Percentiles rank a stretch among this genome's conserved stretches.
Conservation (phyloP, 2,797 vertebrate species). For the Urophycis tenuis region DNA sequence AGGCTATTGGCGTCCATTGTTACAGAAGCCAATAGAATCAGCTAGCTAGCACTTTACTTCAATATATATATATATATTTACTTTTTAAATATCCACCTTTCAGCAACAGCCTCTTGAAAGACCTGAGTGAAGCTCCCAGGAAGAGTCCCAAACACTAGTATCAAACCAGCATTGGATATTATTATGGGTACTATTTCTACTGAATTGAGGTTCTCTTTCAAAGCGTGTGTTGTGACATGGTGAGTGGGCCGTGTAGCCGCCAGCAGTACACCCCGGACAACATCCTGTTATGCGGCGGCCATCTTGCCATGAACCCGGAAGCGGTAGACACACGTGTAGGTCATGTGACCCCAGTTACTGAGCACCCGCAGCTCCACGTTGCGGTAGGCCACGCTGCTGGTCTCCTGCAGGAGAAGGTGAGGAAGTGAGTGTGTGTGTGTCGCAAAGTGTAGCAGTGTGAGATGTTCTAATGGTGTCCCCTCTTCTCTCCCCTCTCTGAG, state of each 20-base stretch:
- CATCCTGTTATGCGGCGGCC: constrained; percentile 26
- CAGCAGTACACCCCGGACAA: background rate
- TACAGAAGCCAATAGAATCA: too few species aligned
- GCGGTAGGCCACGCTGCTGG: constrained; percentile 45
- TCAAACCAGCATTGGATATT: background rate
- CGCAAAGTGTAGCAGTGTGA: too few species aligned
- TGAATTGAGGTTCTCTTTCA: background rate
- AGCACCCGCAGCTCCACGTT: constrained; percentile 83
- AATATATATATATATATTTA: background rate
- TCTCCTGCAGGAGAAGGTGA: constrained; percentile 54
- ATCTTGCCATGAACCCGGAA: constrained; percentile 84
- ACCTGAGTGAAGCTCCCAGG: background rate
- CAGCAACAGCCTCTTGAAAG: background rate
- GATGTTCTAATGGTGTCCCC: too few species aligned
- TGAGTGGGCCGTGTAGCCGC: background rate
- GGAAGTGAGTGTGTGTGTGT: too few species aligned
- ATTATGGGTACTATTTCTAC: background rate
- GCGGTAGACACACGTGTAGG: constrained; percentile 91
- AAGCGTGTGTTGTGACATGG: background rate
- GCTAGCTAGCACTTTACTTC: background rate
- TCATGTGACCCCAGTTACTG: constrained; percentile 86
- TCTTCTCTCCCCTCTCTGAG: too few species aligned
- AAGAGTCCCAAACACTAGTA: background rate
- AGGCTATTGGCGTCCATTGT: too few species aligned
- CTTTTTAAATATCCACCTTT: too few species aligned